phyloP scores from a whole-genome alignment of 1,140 invertebrate genomes.

The Aphaenogaster floridana region DNA sequence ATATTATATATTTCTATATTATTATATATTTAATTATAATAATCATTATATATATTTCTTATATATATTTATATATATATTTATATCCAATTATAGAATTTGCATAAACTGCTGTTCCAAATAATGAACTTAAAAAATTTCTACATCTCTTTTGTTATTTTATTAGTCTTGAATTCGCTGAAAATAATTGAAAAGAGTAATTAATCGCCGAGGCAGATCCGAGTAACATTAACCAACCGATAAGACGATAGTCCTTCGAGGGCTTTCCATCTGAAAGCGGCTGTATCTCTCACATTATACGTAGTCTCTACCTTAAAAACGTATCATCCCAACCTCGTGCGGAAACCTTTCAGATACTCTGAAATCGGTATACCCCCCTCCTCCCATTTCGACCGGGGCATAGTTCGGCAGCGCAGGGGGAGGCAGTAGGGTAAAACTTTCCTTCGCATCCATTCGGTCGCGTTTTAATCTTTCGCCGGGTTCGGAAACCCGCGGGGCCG shows the following conservation, averaged over 20 bases:
- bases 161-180: not conserved
- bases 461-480: constrained; percentile 83
- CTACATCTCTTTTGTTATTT: not conserved
- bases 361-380: constrained; percentile 72
- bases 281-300: constrained; percentile 22
- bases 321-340: constrained; percentile 24
- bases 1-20: not conserved
- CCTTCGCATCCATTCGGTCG: constrained; percentile 79
- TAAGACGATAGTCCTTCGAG: not conserved
- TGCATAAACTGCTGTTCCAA: not conserved
- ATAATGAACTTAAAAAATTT: not conserved
- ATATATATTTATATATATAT: not conserved
- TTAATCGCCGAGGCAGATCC: not conserved
- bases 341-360: constrained; percentile 67
- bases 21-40: not conserved
- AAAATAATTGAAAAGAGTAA: not conserved
- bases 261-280: not conserved
- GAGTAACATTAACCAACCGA: not conserved
- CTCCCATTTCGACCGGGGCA: constrained; percentile 61
- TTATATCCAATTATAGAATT: constrained; percentile 15
- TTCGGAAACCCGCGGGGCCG: constrained; percentile 82
- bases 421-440: constrained; percentile 73
- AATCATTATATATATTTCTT: no score
- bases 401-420: constrained; percentile 73
- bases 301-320: constrained; percentile 42